Evolutionary conservation across 2,113 vertebrate species (phyloP).

Genomic region (Cyanistes caeruleus): DNA sequence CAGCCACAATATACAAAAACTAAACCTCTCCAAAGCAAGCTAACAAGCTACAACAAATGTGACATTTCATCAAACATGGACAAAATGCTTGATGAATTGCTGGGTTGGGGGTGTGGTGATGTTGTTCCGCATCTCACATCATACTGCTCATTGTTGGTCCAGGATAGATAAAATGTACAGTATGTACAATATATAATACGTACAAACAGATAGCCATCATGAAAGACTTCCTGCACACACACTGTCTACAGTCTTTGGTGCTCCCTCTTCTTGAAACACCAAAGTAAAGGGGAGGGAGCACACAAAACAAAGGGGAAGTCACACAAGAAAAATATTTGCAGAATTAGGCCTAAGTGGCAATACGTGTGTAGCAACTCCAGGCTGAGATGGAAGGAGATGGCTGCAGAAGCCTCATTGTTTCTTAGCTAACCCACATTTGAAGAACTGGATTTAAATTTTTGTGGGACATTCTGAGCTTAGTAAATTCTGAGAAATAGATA

Average conservation of each 20-base stretch:
- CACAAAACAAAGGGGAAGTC: background rate
- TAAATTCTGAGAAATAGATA: constrained; percentile 7
- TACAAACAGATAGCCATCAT: background rate
- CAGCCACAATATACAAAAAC: background rate
- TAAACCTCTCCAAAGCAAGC: background rate
- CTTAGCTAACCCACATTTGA: background rate
- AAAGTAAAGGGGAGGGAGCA: background rate
- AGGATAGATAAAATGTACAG: too few species aligned
- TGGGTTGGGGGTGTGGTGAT: background rate
- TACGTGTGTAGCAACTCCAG: fast-evolving
- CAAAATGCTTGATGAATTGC: background rate
- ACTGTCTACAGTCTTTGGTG: background rate
- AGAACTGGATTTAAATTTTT: background rate
- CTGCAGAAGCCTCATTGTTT: background rate
- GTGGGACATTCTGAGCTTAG: background rate
- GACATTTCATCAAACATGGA: background rate
- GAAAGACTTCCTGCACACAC: background rate
- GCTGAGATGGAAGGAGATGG: background rate
- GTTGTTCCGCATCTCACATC: background rate
- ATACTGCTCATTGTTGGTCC: background rate
- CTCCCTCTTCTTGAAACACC: background rate
- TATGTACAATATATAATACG: too few species aligned
- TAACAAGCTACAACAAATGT: background rate
- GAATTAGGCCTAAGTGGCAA: background rate
- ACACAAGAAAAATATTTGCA: background rate